Percentiles rank a stretch among this genome's conserved stretches.
phyloP scores from a whole-genome alignment of 2,113 vertebrate species.

The Recurvirostra avosetta region DNA sequence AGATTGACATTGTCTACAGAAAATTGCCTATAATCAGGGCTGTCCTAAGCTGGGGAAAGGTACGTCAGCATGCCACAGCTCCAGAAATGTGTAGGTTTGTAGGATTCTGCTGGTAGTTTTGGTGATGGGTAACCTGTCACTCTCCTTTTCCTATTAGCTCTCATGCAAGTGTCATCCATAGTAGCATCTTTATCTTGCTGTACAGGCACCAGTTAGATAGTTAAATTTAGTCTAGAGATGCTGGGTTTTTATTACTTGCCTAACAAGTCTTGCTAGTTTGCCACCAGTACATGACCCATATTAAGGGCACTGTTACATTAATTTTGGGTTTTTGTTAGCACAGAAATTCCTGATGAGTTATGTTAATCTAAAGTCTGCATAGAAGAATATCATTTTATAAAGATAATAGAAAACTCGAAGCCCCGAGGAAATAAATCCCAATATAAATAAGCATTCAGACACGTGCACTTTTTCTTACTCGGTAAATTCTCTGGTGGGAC shows the following conservation, averaged over 20 bases:
- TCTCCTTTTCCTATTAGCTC: not conserved
- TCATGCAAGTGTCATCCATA: too few species aligned
- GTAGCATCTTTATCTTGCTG: not conserved
- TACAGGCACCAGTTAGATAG: not conserved
- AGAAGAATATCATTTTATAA: conserved; percentile 1
- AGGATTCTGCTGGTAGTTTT: not conserved
- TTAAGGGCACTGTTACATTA: not conserved
- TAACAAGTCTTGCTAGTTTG: not conserved
- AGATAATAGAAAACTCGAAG: not conserved
- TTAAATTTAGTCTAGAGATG: not conserved
- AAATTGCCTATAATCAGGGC: not conserved
- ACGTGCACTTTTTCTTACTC: not conserved
- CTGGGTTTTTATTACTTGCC: not conserved
- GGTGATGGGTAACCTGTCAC: not conserved
- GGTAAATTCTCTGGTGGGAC: not conserved
- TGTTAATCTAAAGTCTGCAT: not conserved
- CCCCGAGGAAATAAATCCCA: not conserved
- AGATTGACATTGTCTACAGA: not conserved
- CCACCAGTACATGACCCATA: fast-evolving
- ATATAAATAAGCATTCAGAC: conserved; percentile 25
- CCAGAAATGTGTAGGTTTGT: not conserved
- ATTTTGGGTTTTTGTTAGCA: not conserved
- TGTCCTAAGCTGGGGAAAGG: not conserved
- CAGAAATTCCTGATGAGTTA: not conserved
- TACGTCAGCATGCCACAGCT: not conserved